Conservation (phyloP, 2,888 invertebrate genomes). For the Cosmopolites sordidus region DNA sequence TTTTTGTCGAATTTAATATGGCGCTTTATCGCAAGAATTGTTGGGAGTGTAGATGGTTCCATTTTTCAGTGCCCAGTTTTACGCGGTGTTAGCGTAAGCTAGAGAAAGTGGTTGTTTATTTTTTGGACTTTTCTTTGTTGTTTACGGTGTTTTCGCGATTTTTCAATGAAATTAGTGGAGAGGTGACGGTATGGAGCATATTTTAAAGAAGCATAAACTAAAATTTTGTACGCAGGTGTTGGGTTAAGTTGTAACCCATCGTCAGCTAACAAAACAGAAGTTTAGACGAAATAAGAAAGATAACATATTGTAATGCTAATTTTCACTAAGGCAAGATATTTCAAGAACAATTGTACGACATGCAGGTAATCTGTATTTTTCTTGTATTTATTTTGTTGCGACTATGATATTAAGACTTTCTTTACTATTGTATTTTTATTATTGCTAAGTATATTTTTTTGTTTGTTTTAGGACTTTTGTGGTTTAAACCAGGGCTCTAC, state of each 20-base stretch:
- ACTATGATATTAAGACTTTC: constrained; percentile 2
- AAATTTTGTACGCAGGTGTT: constrained; percentile 47
- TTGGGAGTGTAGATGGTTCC: constrained; percentile 56
- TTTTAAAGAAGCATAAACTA: constrained; percentile 35
- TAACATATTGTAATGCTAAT: constrained; percentile 47
- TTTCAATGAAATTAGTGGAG: constrained; percentile 9
- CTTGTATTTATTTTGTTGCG: not conserved
- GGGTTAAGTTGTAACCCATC: constrained; percentile 34
- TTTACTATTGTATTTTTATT: constrained; percentile 8
- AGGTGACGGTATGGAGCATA: constrained; percentile 24
- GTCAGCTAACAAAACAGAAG: constrained; percentile 28
- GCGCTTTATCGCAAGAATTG: constrained; percentile 50
- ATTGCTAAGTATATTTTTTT: constrained; percentile 6
- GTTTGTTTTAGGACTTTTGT: constrained; percentile 43
- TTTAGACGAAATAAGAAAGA: constrained; percentile 22
- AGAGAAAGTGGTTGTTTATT: constrained; percentile 27
- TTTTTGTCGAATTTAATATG: constrained; percentile 43
- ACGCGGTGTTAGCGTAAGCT: constrained; percentile 45
- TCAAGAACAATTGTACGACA: constrained; percentile 42
- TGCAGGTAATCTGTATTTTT: constrained; percentile 46
- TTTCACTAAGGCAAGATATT: constrained; percentile 17
- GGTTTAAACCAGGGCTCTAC: constrained; percentile 48
- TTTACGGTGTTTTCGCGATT: constrained; percentile 11
- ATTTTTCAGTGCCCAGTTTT: constrained; percentile 55
- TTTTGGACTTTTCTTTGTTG: constrained; percentile 17